phyloP scores from a whole-genome alignment of 2,888 invertebrate species.

The Strigamia transsilvanica region DNA sequence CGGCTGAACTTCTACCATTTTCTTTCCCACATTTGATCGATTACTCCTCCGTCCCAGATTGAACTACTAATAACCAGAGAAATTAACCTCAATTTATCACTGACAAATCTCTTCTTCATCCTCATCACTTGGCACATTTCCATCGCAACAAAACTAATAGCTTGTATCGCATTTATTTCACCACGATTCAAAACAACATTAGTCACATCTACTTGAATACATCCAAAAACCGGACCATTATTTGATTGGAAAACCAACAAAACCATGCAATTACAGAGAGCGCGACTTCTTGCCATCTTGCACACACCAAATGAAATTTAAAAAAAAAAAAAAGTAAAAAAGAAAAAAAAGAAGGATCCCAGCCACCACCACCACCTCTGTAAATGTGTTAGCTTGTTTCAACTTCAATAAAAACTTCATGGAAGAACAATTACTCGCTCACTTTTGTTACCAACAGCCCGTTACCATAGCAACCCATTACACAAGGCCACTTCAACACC shows the following conservation, averaged over 20 bases:
- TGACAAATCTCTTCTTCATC: not conserved
- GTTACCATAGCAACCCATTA: not conserved
- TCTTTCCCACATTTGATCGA: constrained; percentile 4
- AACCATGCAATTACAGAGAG: too few relatives aligned
- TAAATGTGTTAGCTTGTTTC: not conserved
- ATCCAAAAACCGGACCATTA: too few relatives aligned
- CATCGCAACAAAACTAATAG: not conserved
- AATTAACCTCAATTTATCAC: constrained; percentile 15
- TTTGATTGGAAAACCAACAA: too few relatives aligned
- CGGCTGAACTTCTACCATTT: not conserved
- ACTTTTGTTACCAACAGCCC: not conserved
- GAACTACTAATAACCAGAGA: constrained; percentile 7
- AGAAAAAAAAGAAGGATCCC: too few relatives aligned
- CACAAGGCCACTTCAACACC: constrained; percentile 9
- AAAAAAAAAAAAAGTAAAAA: too few relatives aligned
- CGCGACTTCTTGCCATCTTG: too few relatives aligned
- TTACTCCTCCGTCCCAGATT: not conserved
- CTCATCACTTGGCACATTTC: not conserved
- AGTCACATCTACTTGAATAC: too few relatives aligned
- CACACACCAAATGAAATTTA: too few relatives aligned
- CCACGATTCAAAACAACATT: too few relatives aligned
- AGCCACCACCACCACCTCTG: too few relatives aligned
- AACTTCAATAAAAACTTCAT: constrained; percentile 20
- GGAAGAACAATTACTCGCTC: constrained; percentile 9
- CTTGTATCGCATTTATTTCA: not conserved